A percentile compares a stretch with the other conserved stretches of the same genome.
Conservation (phyloP, 2,113 vertebrate species). For the Riparia riparia region DNA sequence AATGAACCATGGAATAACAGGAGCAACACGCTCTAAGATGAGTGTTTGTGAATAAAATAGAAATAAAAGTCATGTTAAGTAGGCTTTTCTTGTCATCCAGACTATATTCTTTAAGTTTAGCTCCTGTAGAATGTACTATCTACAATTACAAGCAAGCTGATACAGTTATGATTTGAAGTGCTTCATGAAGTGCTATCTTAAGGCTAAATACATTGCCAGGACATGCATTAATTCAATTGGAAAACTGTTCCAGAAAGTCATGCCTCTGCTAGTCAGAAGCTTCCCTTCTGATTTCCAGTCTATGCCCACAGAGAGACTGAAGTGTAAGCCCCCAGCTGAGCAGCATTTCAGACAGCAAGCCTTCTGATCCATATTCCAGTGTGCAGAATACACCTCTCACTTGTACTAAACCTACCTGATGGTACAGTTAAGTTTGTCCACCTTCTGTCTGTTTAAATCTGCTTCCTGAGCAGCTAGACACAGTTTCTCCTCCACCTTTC, state of each 20-base stretch:
- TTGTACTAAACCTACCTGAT: slow-evolving; percentile 74
- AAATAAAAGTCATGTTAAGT: not conserved
- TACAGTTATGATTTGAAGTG: not conserved
- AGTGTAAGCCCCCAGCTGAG: not conserved
- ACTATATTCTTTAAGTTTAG: not conserved
- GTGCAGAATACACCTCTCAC: not conserved
- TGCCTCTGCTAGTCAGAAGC: not conserved
- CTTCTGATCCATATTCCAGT: fast-evolving
- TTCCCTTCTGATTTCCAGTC: not conserved
- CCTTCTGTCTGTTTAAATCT: slow-evolving; percentile 76
- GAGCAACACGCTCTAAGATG: not conserved
- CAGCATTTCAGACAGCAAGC: not conserved
- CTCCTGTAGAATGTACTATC: not conserved
- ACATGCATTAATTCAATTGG: not conserved
- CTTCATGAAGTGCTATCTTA: not conserved
- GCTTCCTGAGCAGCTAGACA: slow-evolving; percentile 69
- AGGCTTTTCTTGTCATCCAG: not conserved
- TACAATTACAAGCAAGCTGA: not conserved
- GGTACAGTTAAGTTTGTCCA: slow-evolving; percentile 77
- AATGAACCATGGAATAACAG: not conserved
- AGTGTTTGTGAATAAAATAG: not conserved
- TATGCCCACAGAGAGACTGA: not conserved
- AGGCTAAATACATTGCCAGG: not conserved
- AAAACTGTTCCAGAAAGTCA: not conserved
- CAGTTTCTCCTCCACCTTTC: slow-evolving; percentile 77